These are phyloP conservation scores for Leptonema lineaticorne DNA, from an alignment of 1,140 invertebrate genomes.

Conservation along the genomic window DNA sequence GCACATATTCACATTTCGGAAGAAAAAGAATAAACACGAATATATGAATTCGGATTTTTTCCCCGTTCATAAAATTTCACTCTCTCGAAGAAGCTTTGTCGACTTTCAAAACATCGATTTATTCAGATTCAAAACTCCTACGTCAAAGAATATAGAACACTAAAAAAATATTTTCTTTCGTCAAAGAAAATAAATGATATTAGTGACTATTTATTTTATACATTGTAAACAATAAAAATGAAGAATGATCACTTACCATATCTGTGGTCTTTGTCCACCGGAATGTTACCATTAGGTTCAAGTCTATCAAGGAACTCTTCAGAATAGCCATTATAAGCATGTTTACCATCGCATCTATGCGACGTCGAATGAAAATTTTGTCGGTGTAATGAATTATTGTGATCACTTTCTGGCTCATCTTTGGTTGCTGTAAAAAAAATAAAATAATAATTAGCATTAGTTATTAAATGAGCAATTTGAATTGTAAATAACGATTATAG, in stretches of 20 bases:
- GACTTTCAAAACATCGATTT: background rate
- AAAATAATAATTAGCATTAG: conserved; percentile 1
- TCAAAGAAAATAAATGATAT: too few relatives aligned
- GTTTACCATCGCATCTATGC: conserved; percentile 57
- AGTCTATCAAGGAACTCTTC: conserved; percentile 88
- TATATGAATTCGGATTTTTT: background rate
- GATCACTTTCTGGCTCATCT: conserved; percentile 54
- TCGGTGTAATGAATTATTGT: conserved; percentile 31
- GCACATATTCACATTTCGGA: too few relatives aligned
- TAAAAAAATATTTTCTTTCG: background rate
- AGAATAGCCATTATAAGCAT: conserved; percentile 81
- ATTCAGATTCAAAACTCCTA: background rate
- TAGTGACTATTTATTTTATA: too few relatives aligned
- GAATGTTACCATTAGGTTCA: conserved; percentile 81
- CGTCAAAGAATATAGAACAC: background rate
- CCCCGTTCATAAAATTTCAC: background rate
- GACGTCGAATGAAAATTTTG: conserved; percentile 39
- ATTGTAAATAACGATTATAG: too few relatives aligned
- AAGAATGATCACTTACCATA: conserved; percentile 43
- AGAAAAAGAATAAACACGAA: too few relatives aligned
- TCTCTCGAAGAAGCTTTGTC: background rate
- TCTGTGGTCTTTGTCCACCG: conserved; percentile 63
- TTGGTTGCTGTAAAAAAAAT: conserved; percentile 55
- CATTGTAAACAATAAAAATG: too few relatives aligned
- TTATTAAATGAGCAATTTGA: too few relatives aligned